A percentile compares a stretch with the other conserved stretches of the same genome.
Evolutionary conservation across 35 echinoderm and acorn worm genomes (phyloP).

Genomic region (Strongylocentrotus purpuratus): DNA sequence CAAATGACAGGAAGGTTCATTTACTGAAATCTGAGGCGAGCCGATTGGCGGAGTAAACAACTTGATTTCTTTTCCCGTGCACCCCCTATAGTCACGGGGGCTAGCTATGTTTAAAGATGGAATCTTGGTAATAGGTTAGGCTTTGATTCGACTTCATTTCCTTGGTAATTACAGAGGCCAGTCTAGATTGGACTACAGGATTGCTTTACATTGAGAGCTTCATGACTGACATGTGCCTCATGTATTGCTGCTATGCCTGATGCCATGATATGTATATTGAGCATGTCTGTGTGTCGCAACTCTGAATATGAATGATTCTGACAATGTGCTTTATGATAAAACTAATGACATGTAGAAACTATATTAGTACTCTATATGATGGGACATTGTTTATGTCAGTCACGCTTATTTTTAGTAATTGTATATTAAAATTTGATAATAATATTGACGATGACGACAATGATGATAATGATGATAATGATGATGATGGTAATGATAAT

Average conservation of each 20-base stretch:
- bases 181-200: background rate
- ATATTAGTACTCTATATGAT: no score
- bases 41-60: conserved; percentile 48
- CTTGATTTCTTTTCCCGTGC: conserved; percentile 47
- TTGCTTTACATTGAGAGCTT: background rate
- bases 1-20: conserved; percentile 50
- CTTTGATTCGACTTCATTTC: background rate
- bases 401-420: no score
- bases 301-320: no score
- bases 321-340: no score
- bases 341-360: no score
- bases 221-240: background rate
- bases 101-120: background rate
- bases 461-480: no score
- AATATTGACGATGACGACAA: no score
- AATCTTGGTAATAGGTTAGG: conserved; percentile 11
- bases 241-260: background rate
- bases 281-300: no score
- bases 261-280: no score
- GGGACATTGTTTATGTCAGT: no score
- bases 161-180: conserved; percentile 1
- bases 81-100: conserved; percentile 9
- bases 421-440: no score
- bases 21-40: conserved; percentile 46
- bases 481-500: no score